Evolutionary conservation across 2,888 invertebrate species (phyloP).

Genomic region (Cosmopolites sordidus): DNA sequence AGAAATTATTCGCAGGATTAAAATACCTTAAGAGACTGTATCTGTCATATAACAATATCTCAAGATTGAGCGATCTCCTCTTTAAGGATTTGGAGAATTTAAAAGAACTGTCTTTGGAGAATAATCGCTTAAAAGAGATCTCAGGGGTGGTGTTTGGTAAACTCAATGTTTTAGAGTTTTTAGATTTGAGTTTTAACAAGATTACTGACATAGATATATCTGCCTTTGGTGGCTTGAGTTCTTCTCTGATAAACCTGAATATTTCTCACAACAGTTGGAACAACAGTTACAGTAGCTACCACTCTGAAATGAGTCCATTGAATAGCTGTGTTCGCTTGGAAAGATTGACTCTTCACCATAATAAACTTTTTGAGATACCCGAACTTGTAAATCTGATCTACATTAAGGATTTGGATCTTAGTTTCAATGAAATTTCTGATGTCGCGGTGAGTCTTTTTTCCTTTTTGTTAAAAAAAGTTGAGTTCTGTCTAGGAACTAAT

Average conservation of each 20-base stretch:
- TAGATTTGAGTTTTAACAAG: constrained; percentile 58
- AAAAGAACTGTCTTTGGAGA: constrained; percentile 25
- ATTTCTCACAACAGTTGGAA: constrained; percentile 32
- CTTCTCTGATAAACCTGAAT: constrained; percentile 28
- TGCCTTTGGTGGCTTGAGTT: constrained; percentile 42
- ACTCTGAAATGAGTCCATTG: constrained; percentile 27
- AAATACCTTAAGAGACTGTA: constrained; percentile 62
- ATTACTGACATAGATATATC: constrained; percentile 54
- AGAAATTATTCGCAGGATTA: constrained; percentile 61
- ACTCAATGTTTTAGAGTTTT: constrained; percentile 15
- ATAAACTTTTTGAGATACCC: constrained; percentile 23
- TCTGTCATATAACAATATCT: constrained; percentile 63
- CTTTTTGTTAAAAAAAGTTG: too few species aligned
- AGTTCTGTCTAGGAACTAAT: too few species aligned
- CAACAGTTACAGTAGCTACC: constrained; percentile 14
- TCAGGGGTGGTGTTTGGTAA: constrained; percentile 19
- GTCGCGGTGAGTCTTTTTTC: constrained; percentile 16
- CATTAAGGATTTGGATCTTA: constrained; percentile 29
- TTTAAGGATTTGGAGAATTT: constrained; percentile 49
- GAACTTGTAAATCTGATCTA: constrained; percentile 11
- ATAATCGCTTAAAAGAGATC: constrained; percentile 23
- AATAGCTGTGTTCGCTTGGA: constrained; percentile 21
- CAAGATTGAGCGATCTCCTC: constrained; percentile 56
- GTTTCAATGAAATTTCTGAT: constrained; percentile 30
- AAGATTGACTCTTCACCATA: constrained; percentile 22